Conservation (phyloP, 1,140 invertebrate genomes). For the Macrobrachium rosenbergii region DNA sequence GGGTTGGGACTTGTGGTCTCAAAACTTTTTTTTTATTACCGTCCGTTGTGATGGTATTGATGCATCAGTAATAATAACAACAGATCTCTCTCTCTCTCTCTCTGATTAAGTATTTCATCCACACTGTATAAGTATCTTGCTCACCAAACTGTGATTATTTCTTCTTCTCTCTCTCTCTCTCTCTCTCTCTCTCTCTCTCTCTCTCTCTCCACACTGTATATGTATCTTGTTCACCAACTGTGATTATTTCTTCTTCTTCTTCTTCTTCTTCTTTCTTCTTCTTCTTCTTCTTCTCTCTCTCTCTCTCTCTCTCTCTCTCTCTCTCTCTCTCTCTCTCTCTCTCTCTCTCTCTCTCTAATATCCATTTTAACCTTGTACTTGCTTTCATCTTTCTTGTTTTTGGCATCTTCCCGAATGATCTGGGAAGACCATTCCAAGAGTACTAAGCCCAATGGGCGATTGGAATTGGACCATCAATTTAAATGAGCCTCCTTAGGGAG, state of each 20-base stretch:
- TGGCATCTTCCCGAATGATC: not conserved
- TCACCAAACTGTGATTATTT: not conserved
- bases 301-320: not conserved
- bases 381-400: not conserved
- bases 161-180: slow-evolving; percentile 18
- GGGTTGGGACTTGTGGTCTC: too few species aligned
- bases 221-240: too few species aligned
- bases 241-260: not conserved
- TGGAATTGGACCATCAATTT: too few species aligned
- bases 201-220: not conserved
- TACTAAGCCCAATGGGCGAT: too few species aligned
- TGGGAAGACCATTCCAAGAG: too few species aligned
- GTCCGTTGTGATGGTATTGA: not conserved
- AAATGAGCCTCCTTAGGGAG: too few species aligned
- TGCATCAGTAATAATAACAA: not conserved
- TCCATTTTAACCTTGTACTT: not conserved
- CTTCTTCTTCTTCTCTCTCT: not conserved
- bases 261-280: not conserved
- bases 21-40: not conserved
- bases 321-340: slow-evolving; percentile 5
- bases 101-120: not conserved
- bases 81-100: slow-evolving; percentile 29
- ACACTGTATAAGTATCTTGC: too few species aligned
- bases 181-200: slow-evolving; percentile 9
- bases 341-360: not conserved